Evolutionary conservation across 2,797 vertebrate species (phyloP), one percentile per base, ranked within the genome.

Genomic region (Anabas testudineus): DNA sequence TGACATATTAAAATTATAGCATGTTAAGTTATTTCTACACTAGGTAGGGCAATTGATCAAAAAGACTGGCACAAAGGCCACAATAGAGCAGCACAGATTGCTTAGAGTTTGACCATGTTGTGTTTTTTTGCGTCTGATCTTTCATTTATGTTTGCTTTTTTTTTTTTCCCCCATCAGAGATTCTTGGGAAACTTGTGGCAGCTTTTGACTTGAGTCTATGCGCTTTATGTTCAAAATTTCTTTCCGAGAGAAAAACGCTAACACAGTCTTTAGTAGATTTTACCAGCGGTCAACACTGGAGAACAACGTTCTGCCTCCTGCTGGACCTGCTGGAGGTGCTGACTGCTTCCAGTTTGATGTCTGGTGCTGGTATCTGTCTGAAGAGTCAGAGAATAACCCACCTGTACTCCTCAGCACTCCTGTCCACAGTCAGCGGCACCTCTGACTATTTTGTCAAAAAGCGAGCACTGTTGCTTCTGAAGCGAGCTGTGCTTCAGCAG

Each of bases 261-360:
- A 1, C 19, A 2, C 71, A 59, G 8, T 5, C 28, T 52, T 69
- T 61, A 18, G 52, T 67, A 47, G 76, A 19, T 7, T 32, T 43
- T 52, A 72, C 47, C 83, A 24, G 2, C 45, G 3, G 14, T 4
- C 5, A 16, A 28, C 22, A 76, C 65, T 45, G 83, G 60, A 68
- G 74, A 51, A 85, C 83, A 6, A 91, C 73, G 10, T 67, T 95
- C 51, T 87, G 93, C 16, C 82, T 93, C 39, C 90, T 96, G 42
- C 64, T 95, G 79, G 95, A 96, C 32, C 89, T 98, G 22, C 87
- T 98, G 13, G 97, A 99, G 87, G 88, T 91, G 10, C 91, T 99
- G 59, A 54, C 86, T 16, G 87, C 93, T 18, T 94, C 95, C 54
- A 90, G 94, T 79, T 45, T 42, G 19, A 77, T 75, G 10, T 70